Conservation (phyloP, 1,140 invertebrate genomes). For the Drosophila rufa region DNA sequence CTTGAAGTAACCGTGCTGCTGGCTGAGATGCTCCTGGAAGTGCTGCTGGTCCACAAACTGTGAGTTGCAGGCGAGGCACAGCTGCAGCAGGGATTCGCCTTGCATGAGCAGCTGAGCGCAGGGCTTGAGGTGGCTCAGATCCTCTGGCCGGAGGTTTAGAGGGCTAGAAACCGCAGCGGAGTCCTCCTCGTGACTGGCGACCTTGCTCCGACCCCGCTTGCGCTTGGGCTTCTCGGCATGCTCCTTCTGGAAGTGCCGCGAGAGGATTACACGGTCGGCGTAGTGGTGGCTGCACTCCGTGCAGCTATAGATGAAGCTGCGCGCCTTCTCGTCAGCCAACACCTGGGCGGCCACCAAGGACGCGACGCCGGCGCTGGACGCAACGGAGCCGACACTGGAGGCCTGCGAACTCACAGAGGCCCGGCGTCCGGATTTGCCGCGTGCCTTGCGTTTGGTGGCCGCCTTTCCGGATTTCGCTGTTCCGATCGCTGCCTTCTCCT, state of each 20-base stretch:
- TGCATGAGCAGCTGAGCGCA: conserved; percentile 61
- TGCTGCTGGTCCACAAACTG: conserved; percentile 66
- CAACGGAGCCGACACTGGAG: conserved; percentile 50
- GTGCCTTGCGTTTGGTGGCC: conserved; percentile 21
- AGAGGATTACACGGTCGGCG: conserved; percentile 50
- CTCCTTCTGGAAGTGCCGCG: conserved; percentile 60
- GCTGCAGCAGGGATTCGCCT: conserved; percentile 39
- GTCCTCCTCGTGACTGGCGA: conserved; percentile 14
- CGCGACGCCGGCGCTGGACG: conserved; percentile 11
- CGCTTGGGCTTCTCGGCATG: conserved; percentile 45
- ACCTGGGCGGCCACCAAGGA: conserved; percentile 56
- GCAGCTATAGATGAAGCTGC: conserved; percentile 69
- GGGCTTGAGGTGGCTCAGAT: conserved; percentile 37
- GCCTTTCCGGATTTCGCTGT: background rate
- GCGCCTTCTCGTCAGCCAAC: conserved; percentile 63
- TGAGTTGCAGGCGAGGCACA: conserved; percentile 65
- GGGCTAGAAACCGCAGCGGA: conserved; percentile 12
- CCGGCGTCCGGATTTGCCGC: conserved; percentile 46
- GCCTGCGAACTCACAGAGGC: conserved; percentile 32
- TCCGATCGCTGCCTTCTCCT: conserved; percentile 18
- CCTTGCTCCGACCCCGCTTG: conserved; percentile 37
- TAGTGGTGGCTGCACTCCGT: conserved; percentile 63
- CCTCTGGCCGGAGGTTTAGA: conserved; percentile 22
- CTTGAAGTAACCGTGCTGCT: conserved; percentile 68
- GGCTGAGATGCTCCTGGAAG: conserved; percentile 63